Base-by-base conservation (phyloP, 2,888 invertebrate genomes). In the Encarsia formosa region DNA sequence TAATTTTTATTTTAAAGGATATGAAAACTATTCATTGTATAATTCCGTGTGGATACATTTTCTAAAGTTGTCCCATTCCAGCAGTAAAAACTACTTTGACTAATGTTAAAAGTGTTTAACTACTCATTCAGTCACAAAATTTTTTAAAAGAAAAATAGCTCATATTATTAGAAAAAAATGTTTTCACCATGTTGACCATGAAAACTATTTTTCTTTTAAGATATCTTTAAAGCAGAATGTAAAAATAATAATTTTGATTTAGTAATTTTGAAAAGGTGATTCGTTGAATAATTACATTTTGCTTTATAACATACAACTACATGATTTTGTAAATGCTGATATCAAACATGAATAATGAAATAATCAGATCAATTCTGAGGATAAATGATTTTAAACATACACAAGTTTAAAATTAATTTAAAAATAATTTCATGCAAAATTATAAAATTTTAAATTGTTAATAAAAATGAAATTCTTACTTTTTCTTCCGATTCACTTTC, bases 401-500 rank as follows among this genome's bases (percentile, higher is more conserved):
- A 53, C 48, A 55, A 40, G n/a, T n/a, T 19, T 29, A 52, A 55
- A 59, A 58, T 56, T 52, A 55, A 51, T 56, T 47, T n/a, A 46
- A 50, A 42, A 52, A 47, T 37, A 46, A 47, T 52, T 51, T 57
- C 61, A 63, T 65, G 61, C 63, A 61, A 54, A 50, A 52, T 32
- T 24, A 46, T 52, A 49, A 48, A 45, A 20, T 59, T 51, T 32
- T 39, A 34, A 46, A 54, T 20, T 40, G 40, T 26, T 39, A 31
- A 16, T 39, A 24, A 44, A 31, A 55, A 59, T 52, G 9, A 18
- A n/a, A 16, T 57, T 76, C 81, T 78, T 81, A 91, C 91, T 88
- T 91, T 91, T 71, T 91, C 91, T 73, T 92, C 91, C 70, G 85
- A 86, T 67, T 92, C 92, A 16, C 91, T 91, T 64, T 93, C 92